A percentile compares a stretch with the other conserved stretches of the same genome.
Evolutionary conservation across 2,113 vertebrate genomes (phyloP).

Genomic region (Muscicapa adusta): DNA sequence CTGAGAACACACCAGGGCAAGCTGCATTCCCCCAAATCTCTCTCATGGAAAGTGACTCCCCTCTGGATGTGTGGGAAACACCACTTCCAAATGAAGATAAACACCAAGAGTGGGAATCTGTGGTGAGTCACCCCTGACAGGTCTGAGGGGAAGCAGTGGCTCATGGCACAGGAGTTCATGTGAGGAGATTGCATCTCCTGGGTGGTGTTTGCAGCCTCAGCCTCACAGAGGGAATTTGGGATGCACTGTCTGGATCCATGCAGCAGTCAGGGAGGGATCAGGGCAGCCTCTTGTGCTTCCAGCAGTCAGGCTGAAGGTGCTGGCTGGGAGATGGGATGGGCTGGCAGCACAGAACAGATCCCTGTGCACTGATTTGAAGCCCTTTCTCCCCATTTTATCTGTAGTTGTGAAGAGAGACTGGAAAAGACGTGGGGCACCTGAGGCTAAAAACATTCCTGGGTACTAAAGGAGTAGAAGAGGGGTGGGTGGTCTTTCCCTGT

Average conservation of each 20-base stretch:
- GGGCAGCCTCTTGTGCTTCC: not conserved
- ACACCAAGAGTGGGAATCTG: not conserved
- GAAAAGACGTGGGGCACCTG: not conserved
- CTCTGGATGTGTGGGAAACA: not conserved
- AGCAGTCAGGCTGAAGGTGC: not conserved
- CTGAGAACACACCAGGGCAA: not conserved
- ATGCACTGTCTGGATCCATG: accelerated
- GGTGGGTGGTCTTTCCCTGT: not conserved
- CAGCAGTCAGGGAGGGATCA: not conserved
- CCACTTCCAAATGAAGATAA: not conserved
- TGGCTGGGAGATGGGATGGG: not conserved
- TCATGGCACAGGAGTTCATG: not conserved
- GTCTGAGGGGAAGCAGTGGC: not conserved
- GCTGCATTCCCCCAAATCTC: not conserved
- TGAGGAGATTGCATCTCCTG: not conserved
- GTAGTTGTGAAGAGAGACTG: not conserved
- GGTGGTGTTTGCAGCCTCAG: not conserved
- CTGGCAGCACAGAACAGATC: not conserved
- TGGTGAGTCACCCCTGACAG: constrained; percentile 15
- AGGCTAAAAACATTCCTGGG: not conserved
- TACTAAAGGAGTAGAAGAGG: not conserved
- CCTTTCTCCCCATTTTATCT: not conserved
- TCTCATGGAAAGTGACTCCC: not conserved
- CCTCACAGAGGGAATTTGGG: not conserved
- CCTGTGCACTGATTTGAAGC: not conserved